Conservation (phyloP, 2,113 vertebrate species). For the Deroptyus accipitrinus region DNA sequence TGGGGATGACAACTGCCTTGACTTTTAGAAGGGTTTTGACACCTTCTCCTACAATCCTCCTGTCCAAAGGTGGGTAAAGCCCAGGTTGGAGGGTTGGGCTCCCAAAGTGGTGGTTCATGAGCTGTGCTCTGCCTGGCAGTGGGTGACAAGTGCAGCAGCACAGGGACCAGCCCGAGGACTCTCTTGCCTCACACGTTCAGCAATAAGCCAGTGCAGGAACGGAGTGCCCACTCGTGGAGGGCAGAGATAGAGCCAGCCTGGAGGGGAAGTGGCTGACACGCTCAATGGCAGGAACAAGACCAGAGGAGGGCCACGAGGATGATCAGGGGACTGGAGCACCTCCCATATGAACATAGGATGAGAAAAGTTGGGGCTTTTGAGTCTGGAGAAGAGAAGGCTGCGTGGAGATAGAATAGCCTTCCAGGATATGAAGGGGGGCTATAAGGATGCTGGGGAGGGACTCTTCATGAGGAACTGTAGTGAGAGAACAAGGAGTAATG, state of each 20-base stretch:
- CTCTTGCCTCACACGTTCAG: not conserved
- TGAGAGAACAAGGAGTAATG: too few species aligned
- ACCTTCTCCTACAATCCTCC: not conserved
- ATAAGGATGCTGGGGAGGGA: too few species aligned
- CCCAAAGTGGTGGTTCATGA: not conserved
- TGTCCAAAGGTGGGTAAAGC: not conserved
- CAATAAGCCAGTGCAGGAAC: not conserved
- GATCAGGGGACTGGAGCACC: too few species aligned
- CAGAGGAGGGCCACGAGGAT: too few species aligned
- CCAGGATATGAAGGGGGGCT: too few species aligned
- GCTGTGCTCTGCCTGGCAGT: not conserved
- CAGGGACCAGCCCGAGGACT: not conserved
- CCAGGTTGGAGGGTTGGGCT: not conserved
- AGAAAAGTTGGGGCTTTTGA: too few species aligned
- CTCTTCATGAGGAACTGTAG: too few species aligned
- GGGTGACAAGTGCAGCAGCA: not conserved
- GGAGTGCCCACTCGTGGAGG: not conserved
- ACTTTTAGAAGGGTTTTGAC: not conserved
- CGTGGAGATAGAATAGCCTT: too few species aligned
- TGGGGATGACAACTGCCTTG: not conserved
- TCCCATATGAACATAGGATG: too few species aligned
- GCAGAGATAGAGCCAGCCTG: not conserved
- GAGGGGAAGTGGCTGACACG: not conserved
- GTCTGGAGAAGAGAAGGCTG: too few species aligned
- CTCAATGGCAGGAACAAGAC: not conserved